A percentile compares a stretch with the other conserved stretches of the same genome.
Conservation (phyloP, 2,113 vertebrate species). For the Erpornis zantholeuca region DNA sequence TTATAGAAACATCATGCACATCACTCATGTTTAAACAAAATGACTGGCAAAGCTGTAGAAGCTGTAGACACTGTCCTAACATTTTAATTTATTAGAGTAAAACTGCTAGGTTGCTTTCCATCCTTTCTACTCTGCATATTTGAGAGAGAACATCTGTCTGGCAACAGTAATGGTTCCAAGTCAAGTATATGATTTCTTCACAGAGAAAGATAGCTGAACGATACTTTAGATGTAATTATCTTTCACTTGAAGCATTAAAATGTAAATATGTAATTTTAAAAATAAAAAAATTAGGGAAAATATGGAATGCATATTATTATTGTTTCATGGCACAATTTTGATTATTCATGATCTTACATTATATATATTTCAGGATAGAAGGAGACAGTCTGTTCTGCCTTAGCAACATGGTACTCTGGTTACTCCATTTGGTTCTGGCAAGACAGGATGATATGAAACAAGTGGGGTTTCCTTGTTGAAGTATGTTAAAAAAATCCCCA, state of each 20-base stretch:
- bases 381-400: background rate
- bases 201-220: background rate
- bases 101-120: conserved; percentile 15
- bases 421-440: background rate
- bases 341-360: background rate
- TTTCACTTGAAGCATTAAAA: background rate
- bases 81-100: background rate
- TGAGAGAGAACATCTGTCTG: conserved; percentile 47
- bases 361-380: background rate
- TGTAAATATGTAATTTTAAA: background rate
- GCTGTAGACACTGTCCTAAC: background rate
- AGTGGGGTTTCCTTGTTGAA: background rate
- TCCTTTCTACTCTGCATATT: background rate
- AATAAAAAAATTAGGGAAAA: background rate
- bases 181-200: background rate
- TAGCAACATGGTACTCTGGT: background rate
- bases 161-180: background rate
- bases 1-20: background rate
- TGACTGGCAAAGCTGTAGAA: background rate
- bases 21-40: conserved; percentile 7
- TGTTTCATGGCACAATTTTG: background rate
- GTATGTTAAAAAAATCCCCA: background rate
- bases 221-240: background rate
- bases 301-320: background rate
- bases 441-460: background rate